Conservation (phyloP, 2,888 invertebrate genomes). For the Himalopsyche kuldschensis region DNA sequence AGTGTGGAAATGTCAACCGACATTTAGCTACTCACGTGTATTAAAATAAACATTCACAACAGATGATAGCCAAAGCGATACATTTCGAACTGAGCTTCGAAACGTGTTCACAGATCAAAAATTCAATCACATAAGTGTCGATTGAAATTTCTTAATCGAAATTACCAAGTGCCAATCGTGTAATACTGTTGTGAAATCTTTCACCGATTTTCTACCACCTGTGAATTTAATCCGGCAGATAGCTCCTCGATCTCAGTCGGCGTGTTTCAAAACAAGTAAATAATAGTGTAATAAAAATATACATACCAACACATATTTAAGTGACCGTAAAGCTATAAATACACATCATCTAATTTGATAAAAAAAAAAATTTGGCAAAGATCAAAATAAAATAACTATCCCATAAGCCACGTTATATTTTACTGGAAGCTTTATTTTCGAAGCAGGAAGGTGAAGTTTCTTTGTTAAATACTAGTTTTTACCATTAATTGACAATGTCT, state of each 20-base stretch:
- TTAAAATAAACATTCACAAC: not conserved
- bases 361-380: slow-evolving; percentile 12
- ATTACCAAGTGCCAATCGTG: not conserved
- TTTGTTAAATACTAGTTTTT: not conserved
- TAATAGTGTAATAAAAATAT: not conserved
- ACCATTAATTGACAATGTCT: slow-evolving; percentile 1
- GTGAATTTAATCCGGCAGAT: not conserved
- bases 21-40: not conserved
- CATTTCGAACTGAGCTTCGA: not conserved
- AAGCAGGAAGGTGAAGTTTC: not conserved
- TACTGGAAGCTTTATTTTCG: slow-evolving; percentile 23
- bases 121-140: not conserved
- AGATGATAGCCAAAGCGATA: not conserved
- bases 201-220: not conserved
- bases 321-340: not conserved
- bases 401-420: slow-evolving; percentile 30
- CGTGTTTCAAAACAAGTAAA: not conserved
- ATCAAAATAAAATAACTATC: slow-evolving; percentile 23
- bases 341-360: not conserved
- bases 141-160: not conserved
- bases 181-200: not conserved
- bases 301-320: not conserved
- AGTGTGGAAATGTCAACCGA: not conserved
- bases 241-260: not conserved
- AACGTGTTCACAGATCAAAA: not conserved